phyloP scores from a whole-genome alignment of 53 echinoderm and acorn worm genomes.

The Stichopus horrens region DNA sequence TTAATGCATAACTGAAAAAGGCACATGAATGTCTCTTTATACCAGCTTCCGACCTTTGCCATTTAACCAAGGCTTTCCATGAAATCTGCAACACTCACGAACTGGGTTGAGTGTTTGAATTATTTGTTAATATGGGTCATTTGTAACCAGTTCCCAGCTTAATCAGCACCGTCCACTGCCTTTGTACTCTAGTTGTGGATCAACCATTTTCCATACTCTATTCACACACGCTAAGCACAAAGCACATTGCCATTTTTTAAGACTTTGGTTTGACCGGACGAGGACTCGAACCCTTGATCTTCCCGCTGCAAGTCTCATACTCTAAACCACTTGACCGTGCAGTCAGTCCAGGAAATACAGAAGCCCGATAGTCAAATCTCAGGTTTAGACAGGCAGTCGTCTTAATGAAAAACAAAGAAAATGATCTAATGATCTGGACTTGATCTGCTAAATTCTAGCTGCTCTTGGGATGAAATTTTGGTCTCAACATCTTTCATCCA shows the following conservation, averaged over 20 bases:
- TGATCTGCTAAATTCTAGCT: neutral
- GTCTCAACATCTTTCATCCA: neutral
- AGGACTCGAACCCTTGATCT: neutral
- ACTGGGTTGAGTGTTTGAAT: neutral
- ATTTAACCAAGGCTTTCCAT: neutral
- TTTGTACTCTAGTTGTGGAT: neutral
- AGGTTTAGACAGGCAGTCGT: no score
- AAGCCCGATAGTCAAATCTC: no score
- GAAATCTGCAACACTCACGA: conserved; percentile 4
- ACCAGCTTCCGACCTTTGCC: neutral
- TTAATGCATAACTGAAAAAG: neutral
- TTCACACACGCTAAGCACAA: neutral
- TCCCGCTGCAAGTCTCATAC: neutral
- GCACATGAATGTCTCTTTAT: neutral
- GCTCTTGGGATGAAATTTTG: neutral
- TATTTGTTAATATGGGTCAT: no score
- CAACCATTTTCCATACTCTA: neutral
- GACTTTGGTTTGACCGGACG: neutral
- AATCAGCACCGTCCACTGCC: neutral
- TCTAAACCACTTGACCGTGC: neutral
- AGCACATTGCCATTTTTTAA: conserved; percentile 1
- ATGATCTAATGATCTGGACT: no score
- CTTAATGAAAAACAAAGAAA: no score
- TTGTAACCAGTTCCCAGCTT: neutral
- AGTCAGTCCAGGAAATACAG: neutral